A percentile compares a stretch with the other conserved stretches of the same genome.
Conservation (phyloP, 92 coral and sea anemone genomes). For the Epizoanthus illoricatus region DNA sequence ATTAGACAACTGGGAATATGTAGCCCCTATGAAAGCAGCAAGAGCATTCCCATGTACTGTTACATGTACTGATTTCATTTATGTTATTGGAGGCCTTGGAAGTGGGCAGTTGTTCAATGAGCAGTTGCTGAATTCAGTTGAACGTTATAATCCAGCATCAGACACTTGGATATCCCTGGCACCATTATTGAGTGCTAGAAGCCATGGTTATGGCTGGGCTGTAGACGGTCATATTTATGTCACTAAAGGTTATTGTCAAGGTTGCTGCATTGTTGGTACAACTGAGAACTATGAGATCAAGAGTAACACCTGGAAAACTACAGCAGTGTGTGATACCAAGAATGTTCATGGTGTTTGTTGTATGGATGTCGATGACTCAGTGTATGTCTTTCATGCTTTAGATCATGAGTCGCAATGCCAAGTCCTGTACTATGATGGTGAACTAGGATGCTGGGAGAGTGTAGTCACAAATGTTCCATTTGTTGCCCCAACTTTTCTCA, state of each 20-base stretch:
- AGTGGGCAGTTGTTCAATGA: no score
- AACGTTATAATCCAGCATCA: not conserved
- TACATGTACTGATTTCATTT: slow-evolving; percentile 3
- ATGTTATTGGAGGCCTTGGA: not conserved
- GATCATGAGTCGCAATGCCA: not conserved
- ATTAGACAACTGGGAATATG: slow-evolving; percentile 1
- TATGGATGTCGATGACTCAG: not conserved
- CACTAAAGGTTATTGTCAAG: not conserved
- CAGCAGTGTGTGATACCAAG: not conserved
- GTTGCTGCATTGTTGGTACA: not conserved
- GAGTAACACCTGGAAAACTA: not conserved
- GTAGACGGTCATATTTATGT: not conserved
- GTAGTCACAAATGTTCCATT: not conserved
- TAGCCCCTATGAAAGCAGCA: slow-evolving; percentile 1
- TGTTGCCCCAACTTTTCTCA: not conserved
- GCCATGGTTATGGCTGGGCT: not conserved
- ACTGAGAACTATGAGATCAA: not conserved
- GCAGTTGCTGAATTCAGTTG: not conserved
- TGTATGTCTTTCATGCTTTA: not conserved
- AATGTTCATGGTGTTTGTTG: not conserved
- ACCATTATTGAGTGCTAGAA: not conserved
- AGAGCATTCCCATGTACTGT: not conserved
- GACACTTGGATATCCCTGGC: not conserved
- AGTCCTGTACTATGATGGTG: slow-evolving; percentile 1
- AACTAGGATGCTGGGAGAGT: slow-evolving; percentile 14